Evolutionary conservation across 2,888 invertebrate species (phyloP), one percentile per base, ranked within the genome.

Genomic region (Drosophila pseudotakahashii): DNA sequence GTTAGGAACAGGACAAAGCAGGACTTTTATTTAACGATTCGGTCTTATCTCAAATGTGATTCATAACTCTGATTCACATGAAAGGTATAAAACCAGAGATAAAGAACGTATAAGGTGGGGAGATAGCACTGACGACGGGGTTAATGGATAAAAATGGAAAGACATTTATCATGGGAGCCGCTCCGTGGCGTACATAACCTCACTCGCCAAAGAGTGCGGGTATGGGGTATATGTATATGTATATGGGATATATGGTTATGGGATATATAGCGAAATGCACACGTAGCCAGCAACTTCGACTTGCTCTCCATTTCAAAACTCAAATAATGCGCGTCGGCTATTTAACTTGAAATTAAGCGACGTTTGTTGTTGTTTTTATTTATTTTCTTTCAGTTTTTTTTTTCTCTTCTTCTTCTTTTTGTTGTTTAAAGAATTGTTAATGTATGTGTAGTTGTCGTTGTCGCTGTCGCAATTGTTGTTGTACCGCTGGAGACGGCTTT

Each of bases 321-420:
- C 81, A 82, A 84, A 87, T 84, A 82, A 84, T 87, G 88, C 88
- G 73, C 77, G 82, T 87, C 79, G 81, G 85, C 88, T 82, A 81
- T 87, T 82, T 82, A 78, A 87, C 81, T 87, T 81, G 85, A 81
- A 84, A 81, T 87, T 81, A 86, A 81, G 84, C 73, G 81, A 80
- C 76, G 87, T 83, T 80, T 81, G 68, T 62, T 75, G 73, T 72
- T 64, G 67, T 57, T 73, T 52, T 71, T 70, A 75, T 64, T 81
- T 72, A 67, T 62, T 68, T 70, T 70, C 63, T 44, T 14, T 62
- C 72, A 37, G 39, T 58, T 70, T 55, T 44, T 58, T 70, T 55
- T 63, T 23, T 23, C 4, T n/a, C 23, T 3, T 23, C 23, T 23
- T 5, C 1, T 30, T 70, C 59, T 45, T 59, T 58, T 54, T 67